Percentiles rank a stretch among this genome's conserved stretches.
phyloP scores from a whole-genome alignment of 2,113 vertebrate species.

The Daubentonia madagascariensis region DNA sequence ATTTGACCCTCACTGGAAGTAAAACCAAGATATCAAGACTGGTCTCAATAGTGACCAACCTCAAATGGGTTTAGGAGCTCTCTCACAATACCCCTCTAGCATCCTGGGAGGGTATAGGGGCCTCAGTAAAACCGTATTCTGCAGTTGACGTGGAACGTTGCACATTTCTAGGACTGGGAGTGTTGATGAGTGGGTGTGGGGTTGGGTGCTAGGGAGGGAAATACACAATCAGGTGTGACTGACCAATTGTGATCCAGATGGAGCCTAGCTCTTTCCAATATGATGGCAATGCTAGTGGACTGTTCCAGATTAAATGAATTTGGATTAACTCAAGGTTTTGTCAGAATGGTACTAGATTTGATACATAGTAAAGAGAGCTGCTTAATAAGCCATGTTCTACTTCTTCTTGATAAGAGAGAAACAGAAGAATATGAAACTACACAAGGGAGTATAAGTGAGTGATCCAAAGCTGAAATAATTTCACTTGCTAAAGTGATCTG shows the following conservation, averaged over 20 bases:
- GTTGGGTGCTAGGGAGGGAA: not conserved
- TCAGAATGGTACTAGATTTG: not conserved
- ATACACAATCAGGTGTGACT: not conserved
- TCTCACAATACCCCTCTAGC: not conserved
- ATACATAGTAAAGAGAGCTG: not conserved
- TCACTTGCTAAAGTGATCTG: not conserved
- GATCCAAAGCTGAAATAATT: not conserved
- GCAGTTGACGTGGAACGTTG: not conserved
- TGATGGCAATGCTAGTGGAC: not conserved
- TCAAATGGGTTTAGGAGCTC: not conserved
- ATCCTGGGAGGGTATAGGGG: not conserved
- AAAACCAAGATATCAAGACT: not conserved
- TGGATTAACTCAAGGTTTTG: not conserved
- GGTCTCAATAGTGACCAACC: not conserved
- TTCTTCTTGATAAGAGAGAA: not conserved
- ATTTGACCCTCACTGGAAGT: not conserved
- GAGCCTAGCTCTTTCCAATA: not conserved
- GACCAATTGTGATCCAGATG: not conserved
- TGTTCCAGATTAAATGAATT: not conserved
- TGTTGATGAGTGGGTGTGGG: too few species aligned
- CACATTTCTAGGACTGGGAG: not conserved
- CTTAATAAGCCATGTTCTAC: not conserved
- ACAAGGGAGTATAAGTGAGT: not conserved
- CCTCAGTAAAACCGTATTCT: not conserved
- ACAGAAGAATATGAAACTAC: not conserved